phyloP scores from a whole-genome alignment of 1,140 invertebrate genomes.

The Danaus melanippus region DNA sequence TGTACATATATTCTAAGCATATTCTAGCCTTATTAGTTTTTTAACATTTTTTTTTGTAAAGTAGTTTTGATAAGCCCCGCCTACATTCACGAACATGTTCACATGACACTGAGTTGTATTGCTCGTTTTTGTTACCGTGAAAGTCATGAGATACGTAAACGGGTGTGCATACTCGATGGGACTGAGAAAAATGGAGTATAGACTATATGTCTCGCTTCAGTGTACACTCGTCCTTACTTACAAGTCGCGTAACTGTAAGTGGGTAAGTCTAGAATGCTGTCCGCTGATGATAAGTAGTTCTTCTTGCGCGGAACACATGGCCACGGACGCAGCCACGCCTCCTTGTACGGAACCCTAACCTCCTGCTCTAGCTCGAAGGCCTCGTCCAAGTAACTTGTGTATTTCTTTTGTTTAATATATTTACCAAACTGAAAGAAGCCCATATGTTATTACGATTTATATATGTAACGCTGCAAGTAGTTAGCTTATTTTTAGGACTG shows the following conservation, averaged over 20 bases:
- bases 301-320: conserved; percentile 45
- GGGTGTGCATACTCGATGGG: neutral
- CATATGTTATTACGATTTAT: neutral
- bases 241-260: conserved; percentile 45
- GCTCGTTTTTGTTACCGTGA: too few species aligned
- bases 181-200: neutral
- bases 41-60: too few species aligned
- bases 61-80: too few species aligned
- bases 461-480: too few species aligned
- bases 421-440: conserved; percentile 30
- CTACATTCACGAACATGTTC: too few species aligned
- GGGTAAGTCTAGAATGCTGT: conserved; percentile 54
- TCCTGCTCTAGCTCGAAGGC: conserved; percentile 34
- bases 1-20: too few species aligned
- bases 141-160: conserved; percentile 1
- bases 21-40: too few species aligned
- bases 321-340: conserved; percentile 27
- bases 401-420: conserved; percentile 39
- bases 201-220: too few species aligned
- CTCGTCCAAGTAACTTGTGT: conserved; percentile 35
- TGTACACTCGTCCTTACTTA: conserved; percentile 24
- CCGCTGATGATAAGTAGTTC: conserved; percentile 45
- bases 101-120: too few species aligned
- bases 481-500: too few species aligned
- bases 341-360: neutral